Evolutionary conservation across 2,888 invertebrate genomes (phyloP).

Genomic region (Ellobium chinense): DNA sequence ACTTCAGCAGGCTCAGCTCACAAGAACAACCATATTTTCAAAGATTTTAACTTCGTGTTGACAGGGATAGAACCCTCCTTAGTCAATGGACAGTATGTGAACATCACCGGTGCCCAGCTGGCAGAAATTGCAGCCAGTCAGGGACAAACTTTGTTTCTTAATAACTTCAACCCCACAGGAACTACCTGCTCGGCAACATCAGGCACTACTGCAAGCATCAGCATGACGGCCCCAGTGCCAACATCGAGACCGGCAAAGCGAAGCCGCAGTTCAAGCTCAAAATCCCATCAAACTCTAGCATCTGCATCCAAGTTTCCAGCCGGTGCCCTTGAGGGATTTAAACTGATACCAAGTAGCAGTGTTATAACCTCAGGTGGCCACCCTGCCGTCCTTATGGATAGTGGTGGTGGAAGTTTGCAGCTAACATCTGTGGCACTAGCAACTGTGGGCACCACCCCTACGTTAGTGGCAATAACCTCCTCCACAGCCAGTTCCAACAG

Average conservation of each 20-base stretch:
- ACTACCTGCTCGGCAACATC: conserved; percentile 45
- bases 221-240: conserved; percentile 52
- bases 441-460: conserved; percentile 36
- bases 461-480: conserved; percentile 46
- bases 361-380: conserved; percentile 41
- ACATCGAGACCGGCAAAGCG: conserved; percentile 22
- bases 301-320: conserved; percentile 18
- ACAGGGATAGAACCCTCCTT: conserved; percentile 65
- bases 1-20: conserved; percentile 47
- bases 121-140: conserved; percentile 58
- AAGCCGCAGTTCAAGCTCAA: conserved; percentile 19
- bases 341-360: conserved; percentile 46
- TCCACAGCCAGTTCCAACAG: conserved; percentile 33
- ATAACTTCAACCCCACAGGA: conserved; percentile 24
- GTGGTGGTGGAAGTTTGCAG: no score
- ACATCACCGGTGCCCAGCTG: conserved; percentile 64
- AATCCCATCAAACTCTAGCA: conserved; percentile 29
- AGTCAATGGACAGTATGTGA: conserved; percentile 70
- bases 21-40: conserved; percentile 66
- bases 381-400: conserved; percentile 64
- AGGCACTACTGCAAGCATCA: conserved; percentile 58
- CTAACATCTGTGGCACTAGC: conserved; percentile 39
- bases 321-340: conserved; percentile 34
- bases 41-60: conserved; percentile 63
- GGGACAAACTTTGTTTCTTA: conserved; percentile 49